phyloP scores from a whole-genome alignment of 1,140 invertebrate species.

The Microplitis mediator region DNA sequence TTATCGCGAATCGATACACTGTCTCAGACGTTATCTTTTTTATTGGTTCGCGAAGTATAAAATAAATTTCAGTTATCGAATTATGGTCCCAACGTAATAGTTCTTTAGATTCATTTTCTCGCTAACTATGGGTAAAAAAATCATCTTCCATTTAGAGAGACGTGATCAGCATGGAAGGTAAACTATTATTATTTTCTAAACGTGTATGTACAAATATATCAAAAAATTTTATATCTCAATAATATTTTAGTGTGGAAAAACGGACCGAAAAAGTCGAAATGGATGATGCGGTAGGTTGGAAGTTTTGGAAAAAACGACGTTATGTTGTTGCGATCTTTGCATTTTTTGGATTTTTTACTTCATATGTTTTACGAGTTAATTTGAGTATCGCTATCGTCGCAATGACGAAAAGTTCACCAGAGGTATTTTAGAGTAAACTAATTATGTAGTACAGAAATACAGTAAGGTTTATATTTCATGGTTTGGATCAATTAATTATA shows the following conservation, averaged over 20 bases:
- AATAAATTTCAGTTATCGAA: too few species aligned
- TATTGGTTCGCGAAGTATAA: too few species aligned
- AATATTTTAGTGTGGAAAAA: too few species aligned
- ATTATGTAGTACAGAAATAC: background rate
- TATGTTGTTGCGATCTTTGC: conserved; percentile 78
- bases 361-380: conserved; percentile 86
- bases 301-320: conserved; percentile 72
- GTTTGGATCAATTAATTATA: background rate
- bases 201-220: background rate
- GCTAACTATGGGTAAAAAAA: too few species aligned
- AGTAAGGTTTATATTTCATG: too few species aligned
- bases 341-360: conserved; percentile 88
- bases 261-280: conserved; percentile 25
- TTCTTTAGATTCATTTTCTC: too few species aligned
- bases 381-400: conserved; percentile 89
- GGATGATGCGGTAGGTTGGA: conserved; percentile 64
- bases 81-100: too few species aligned
- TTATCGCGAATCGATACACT: too few species aligned
- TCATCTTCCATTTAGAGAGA: too few species aligned
- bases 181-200: background rate
- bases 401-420: conserved; percentile 74
- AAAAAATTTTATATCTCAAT: too few species aligned
- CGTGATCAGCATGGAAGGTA: too few species aligned
- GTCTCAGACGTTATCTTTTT: too few species aligned
- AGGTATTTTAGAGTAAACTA: conserved; percentile 44